These are phyloP conservation scores for Orussus abietinus DNA, from an alignment of 1,140 invertebrate species.

Conservation along the genomic window DNA sequence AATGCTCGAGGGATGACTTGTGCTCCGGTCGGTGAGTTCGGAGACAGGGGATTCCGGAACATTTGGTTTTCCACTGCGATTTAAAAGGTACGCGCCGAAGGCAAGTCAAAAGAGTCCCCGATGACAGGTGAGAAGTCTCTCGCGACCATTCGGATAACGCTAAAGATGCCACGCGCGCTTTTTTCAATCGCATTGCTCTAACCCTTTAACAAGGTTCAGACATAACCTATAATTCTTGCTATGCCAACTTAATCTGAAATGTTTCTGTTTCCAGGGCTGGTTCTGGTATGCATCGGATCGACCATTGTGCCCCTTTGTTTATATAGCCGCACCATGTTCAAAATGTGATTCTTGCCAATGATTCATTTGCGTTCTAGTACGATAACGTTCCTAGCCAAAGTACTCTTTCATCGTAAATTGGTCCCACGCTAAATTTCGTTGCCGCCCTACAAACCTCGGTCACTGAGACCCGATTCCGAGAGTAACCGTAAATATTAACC, in stretches of 20 bases:
- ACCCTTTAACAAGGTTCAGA: too few species aligned
- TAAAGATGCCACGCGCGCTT: too few species aligned
- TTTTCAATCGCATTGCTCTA: not conserved
- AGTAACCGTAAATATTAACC: too few species aligned
- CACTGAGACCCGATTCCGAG: too few species aligned
- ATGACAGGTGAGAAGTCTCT: too few species aligned
- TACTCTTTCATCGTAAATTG: too few species aligned
- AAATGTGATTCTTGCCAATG: slow-evolving; percentile 9
- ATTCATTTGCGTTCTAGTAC: not conserved
- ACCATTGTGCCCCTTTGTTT: slow-evolving; percentile 21
- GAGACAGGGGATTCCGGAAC: slow-evolving; percentile 11
- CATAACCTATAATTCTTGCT: slow-evolving; percentile 17
- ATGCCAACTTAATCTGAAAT: slow-evolving; percentile 32
- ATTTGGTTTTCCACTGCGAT: slow-evolving; percentile 17
- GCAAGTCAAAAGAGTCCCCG: not conserved
- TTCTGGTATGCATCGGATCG: slow-evolving; percentile 35
- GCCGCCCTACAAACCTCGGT: too few species aligned
- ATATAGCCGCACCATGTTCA: slow-evolving; percentile 13
- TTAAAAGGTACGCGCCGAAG: not conserved
- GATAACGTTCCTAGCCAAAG: too few species aligned
- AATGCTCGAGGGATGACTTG: slow-evolving; percentile 15
- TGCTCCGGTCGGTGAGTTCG: slow-evolving; percentile 18
- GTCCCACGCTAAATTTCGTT: too few species aligned
- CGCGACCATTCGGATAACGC: too few species aligned
- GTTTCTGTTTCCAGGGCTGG: slow-evolving; percentile 42